Evolutionary conservation across 2,888 invertebrate genomes (phyloP), one percentile per base, ranked within the genome.

Genomic region (Xylota sylvarum): DNA sequence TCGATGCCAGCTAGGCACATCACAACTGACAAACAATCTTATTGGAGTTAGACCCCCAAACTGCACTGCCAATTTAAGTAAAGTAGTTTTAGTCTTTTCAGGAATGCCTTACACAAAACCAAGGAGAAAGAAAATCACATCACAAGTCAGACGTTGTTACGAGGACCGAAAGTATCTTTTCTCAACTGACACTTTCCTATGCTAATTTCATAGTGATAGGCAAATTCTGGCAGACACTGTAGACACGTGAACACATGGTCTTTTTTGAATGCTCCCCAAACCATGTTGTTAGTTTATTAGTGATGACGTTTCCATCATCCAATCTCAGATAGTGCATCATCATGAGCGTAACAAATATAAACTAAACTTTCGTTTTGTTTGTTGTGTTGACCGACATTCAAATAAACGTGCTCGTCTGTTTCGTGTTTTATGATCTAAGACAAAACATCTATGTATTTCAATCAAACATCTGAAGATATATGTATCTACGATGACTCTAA

Each of bases 321-420:
- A 50, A 40, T 55, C 52, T 12, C 27, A 55, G 69, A 40, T 30
- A 43, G 40, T 27, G 37, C 23, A 43, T 17, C 40, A 23, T 23
- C 55, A 52, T 19, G 17, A 37, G 23, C 30, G 50, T 2, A 40
- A 35, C n/a, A 2, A 64, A 64, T 6, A 60, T 43, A 60, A 65
- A 65, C 43, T 50, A 62, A 55, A 10, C 7, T 35, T 73, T 12
- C 27, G 14, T 52, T 27, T 19, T 67, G n/a, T 52, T 23, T 23
- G 4, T 62, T 70, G 5, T 48, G 19, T 43, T 40, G 52, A 60
- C 60, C 69, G 58, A 58, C 30, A 60, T 43, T 60, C 27, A 19
- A 52, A 23, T 70, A 43, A 62, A 46, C 48, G 46, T 35, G 50
- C 19, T 17, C 48, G 50, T 78, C 52, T 62, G 50, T 62, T 35